Evolutionary conservation across 1,140 invertebrate species (phyloP).

Genomic region (Drosophila nannoptera): DNA sequence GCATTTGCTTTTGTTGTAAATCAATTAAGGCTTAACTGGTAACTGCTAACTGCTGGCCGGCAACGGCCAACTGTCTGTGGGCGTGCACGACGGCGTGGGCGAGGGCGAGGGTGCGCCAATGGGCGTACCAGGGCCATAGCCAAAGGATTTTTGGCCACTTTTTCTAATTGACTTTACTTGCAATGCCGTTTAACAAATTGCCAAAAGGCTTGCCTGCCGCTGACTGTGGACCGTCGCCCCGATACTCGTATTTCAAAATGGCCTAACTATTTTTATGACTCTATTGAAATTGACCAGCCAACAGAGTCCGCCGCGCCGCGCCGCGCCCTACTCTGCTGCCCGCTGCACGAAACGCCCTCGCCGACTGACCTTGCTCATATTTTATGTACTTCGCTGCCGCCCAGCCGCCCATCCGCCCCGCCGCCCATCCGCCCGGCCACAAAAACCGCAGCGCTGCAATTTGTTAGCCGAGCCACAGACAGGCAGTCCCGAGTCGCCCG

Average conservation of each 20-base stretch:
- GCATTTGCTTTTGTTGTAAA: conserved; percentile 36
- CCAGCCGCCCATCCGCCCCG: conserved; percentile 3
- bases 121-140: conserved; percentile 8
- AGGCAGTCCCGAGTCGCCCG: background rate
- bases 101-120: background rate
- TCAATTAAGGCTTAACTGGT: conserved; percentile 42
- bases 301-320: conserved; percentile 6
- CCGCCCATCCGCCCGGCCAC: conserved; percentile 8
- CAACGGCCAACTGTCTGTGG: background rate
- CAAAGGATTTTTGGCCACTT: conserved; percentile 39
- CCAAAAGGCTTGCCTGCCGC: conserved; percentile 34
- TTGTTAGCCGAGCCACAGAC: conserved; percentile 36
- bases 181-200: conserved; percentile 41
- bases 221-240: conserved; percentile 19
- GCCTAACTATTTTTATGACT: conserved; percentile 51
- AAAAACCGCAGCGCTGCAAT: conserved; percentile 48
- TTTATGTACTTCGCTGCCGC: conserved; percentile 38
- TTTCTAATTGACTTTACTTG: conserved; percentile 46
- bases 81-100: background rate
- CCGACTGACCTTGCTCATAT: conserved; percentile 45
- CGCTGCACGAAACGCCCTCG: background rate
- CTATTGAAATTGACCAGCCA: conserved; percentile 40
- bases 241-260: conserved; percentile 49
- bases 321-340: background rate
- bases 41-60: conserved; percentile 4